Evolutionary conservation across 2,888 invertebrate genomes (phyloP).

Genomic region (Dasypolia templi): DNA sequence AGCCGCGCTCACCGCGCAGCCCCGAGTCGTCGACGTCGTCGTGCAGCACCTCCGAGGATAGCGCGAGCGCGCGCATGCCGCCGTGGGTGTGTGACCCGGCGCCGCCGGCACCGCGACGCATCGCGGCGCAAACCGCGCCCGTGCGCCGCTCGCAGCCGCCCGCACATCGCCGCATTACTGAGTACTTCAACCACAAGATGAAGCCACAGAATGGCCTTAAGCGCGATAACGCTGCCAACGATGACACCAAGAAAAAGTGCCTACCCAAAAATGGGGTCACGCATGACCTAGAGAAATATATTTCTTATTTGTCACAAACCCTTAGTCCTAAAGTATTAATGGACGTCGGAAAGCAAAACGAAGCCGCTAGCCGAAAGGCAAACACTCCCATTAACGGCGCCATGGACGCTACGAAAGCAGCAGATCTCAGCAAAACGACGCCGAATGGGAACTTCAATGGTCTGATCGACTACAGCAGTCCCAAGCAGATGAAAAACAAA

Average conservation of each 20-base stretch:
- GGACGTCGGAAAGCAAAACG: conserved; percentile 83
- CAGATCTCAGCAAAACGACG: conserved; percentile 77
- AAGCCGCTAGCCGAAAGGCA: conserved; percentile 71
- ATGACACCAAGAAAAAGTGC: conserved; percentile 86
- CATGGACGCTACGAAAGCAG: conserved; percentile 70
- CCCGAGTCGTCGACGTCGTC: conserved; percentile 91
- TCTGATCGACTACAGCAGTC: conserved; percentile 76
- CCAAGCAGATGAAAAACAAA: conserved; percentile 78
- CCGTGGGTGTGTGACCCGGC: conserved; percentile 89
- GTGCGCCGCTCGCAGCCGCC: conserved; percentile 80
- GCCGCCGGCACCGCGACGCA: conserved; percentile 86
- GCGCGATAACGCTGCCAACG: conserved; percentile 81
- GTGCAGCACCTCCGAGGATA: conserved; percentile 89
- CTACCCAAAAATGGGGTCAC: conserved; percentile 87
- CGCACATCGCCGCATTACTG: conserved; percentile 95
- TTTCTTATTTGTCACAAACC: conserved; percentile 87
- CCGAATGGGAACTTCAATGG: conserved; percentile 74
- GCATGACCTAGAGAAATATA: conserved; percentile 88
- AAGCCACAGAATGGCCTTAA: conserved; percentile 92
- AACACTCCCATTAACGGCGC: conserved; percentile 70
- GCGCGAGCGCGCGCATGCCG: conserved; percentile 86
- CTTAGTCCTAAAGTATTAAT: conserved; percentile 87
- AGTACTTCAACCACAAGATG: conserved; percentile 96
- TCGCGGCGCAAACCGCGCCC: conserved; percentile 83
- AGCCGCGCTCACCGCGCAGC: conserved; percentile 96